phyloP scores from a whole-genome alignment of 1,140 invertebrate species.

The Drosophila carrolli region DNA sequence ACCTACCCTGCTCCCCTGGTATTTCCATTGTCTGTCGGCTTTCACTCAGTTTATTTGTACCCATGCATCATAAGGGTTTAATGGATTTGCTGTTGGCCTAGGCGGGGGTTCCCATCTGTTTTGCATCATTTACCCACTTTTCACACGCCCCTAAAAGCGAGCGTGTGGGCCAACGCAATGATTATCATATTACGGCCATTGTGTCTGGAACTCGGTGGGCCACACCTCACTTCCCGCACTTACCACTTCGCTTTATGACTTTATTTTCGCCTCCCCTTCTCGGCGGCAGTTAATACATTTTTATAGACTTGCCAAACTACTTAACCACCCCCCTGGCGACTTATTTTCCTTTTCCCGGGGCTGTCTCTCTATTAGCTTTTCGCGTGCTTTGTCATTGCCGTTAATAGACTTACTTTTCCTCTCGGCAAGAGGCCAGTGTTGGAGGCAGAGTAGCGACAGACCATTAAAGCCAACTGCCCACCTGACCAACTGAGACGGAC shows the following conservation, averaged over 20 bases:
- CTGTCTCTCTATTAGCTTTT: constrained; percentile 79
- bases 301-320: constrained; percentile 79
- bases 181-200: constrained; percentile 80
- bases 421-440: background rate
- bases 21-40: constrained; percentile 61
- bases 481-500: constrained; percentile 56
- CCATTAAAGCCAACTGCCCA: constrained; percentile 67
- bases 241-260: constrained; percentile 66
- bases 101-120: constrained; percentile 20
- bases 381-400: constrained; percentile 80
- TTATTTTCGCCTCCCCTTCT: constrained; percentile 69
- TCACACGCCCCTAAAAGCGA: constrained; percentile 52
- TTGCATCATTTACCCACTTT: constrained; percentile 60
- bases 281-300: constrained; percentile 76
- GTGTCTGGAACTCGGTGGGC: constrained; percentile 10
- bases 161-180: constrained; percentile 58
- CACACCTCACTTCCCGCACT: constrained; percentile 17
- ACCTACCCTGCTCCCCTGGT: background rate
- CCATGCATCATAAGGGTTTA: constrained; percentile 81
- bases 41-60: constrained; percentile 79
- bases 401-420: constrained; percentile 77
- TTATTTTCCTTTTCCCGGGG: constrained; percentile 1
- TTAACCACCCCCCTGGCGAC: constrained; percentile 21
- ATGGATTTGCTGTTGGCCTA: constrained; percentile 69
- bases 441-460: constrained; percentile 5